Evolutionary conservation across 2,888 invertebrate genomes (phyloP).

Genomic region (Parnassius orleans): DNA sequence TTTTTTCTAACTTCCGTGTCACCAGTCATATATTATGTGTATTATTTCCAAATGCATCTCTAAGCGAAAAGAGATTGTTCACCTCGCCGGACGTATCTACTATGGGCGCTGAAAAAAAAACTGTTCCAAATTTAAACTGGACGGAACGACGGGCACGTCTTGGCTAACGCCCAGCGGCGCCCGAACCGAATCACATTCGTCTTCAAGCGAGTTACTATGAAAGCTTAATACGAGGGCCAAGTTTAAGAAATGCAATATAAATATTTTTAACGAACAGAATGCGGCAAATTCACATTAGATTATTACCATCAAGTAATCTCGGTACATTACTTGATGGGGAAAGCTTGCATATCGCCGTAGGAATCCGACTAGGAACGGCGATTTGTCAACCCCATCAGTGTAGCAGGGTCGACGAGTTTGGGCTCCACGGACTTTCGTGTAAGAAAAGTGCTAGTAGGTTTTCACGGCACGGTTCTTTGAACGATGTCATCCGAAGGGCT

Average conservation of each 20-base stretch:
- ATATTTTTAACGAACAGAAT: slow-evolving; percentile 4
- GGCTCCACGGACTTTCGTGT: no score
- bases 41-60: slow-evolving; percentile 10
- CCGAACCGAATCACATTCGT: slow-evolving; percentile 59
- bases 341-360: no score
- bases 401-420: no score
- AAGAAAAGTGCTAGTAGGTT: no score
- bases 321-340: no score
- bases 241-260: slow-evolving; percentile 11
- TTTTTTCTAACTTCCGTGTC: slow-evolving; percentile 12
- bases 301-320: no score
- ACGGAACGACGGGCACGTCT: slow-evolving; percentile 68
- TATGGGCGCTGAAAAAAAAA: slow-evolving; percentile 62
- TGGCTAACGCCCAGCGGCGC: slow-evolving; percentile 71
- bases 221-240: slow-evolving; percentile 21
- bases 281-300: background rate
- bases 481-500: no score
- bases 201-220: slow-evolving; percentile 50
- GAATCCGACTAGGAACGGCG: no score
- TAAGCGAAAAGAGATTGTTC: slow-evolving; percentile 65
- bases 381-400: no score
- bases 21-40: slow-evolving; percentile 1
- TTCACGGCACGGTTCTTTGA: no score
- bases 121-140: slow-evolving; percentile 76
- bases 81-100: slow-evolving; percentile 67